Conservation (phyloP, 2,797 vertebrate species). For the Poeciliopsis presidionis region DNA sequence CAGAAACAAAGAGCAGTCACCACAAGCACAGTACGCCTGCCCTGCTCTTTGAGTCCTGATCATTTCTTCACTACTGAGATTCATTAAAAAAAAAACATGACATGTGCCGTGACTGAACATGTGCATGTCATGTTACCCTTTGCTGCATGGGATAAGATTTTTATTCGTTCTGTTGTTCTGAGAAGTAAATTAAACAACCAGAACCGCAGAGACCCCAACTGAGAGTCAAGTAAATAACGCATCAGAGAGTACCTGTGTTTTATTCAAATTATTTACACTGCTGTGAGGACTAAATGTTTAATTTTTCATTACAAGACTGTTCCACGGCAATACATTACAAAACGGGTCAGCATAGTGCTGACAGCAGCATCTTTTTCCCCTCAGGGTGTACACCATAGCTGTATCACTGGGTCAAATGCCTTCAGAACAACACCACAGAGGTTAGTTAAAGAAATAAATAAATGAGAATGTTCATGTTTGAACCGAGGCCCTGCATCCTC, state of each 20-base stretch:
- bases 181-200: constrained; percentile 39
- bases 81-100: not conserved
- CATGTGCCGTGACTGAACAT: not conserved
- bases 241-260: not conserved
- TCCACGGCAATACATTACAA: constrained; percentile 4
- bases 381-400: not conserved
- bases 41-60: not conserved
- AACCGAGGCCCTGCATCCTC: constrained; percentile 40
- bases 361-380: constrained; percentile 17
- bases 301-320: not conserved
- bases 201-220: not conserved
- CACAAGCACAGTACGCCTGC: not conserved
- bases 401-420: constrained; percentile 16
- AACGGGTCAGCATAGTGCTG: not conserved
- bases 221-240: not conserved
- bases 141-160: not conserved
- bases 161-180: constrained; percentile 26
- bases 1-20: not conserved
- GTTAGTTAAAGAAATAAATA: constrained; percentile 35
- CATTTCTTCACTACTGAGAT: not conserved
- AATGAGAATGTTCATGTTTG: constrained; percentile 41
- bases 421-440: constrained; percentile 25
- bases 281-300: constrained; percentile 16
- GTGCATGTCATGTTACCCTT: not conserved
- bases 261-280: constrained; percentile 3